phyloP scores from a whole-genome alignment of 2,888 invertebrate genomes.

The Eilema depressum region DNA sequence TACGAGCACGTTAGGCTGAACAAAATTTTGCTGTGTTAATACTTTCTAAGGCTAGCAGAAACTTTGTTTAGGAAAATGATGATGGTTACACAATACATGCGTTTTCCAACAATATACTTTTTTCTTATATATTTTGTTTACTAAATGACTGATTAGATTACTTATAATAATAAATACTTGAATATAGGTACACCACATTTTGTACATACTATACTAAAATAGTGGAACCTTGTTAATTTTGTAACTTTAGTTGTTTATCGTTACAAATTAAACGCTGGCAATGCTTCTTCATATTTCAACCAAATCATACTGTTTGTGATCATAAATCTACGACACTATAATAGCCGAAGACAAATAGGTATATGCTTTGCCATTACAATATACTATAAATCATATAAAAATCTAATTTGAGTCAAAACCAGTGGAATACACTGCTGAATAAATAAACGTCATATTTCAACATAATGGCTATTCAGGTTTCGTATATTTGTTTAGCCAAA shows the following conservation, averaged over 20 bases:
- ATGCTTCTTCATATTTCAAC: neutral
- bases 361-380: neutral
- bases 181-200: too few species aligned
- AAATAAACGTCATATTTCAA: conserved; percentile 5
- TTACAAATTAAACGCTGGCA: neutral
- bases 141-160: too few species aligned
- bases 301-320: neutral
- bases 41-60: neutral
- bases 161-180: too few species aligned
- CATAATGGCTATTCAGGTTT: neutral
- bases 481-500: neutral
- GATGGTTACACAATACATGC: neutral
- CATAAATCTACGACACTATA: neutral
- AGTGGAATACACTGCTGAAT: neutral
- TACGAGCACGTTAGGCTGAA: neutral
- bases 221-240: too few species aligned
- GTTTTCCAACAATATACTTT: too few species aligned
- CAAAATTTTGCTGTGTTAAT: neutral
- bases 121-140: too few species aligned
- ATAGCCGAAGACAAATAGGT: neutral
- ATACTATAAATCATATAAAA: neutral
- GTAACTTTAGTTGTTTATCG: too few species aligned
- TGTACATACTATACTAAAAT: too few species aligned
- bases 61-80: neutral
- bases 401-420: neutral